Base-by-base conservation (phyloP, 2,113 vertebrate species). In the Perca flavescens region DNA sequence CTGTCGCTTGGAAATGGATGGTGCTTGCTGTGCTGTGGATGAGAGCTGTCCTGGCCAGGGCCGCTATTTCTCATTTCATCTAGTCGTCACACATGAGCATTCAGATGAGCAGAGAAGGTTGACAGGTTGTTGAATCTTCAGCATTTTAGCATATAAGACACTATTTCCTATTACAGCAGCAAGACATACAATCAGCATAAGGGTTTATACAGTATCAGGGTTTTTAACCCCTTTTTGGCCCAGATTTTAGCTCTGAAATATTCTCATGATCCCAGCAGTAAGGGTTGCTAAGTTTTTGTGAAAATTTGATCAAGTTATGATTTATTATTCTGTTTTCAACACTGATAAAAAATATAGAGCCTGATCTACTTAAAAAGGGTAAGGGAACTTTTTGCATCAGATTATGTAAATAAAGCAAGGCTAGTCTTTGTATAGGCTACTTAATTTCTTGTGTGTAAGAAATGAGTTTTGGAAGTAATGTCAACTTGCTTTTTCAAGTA, bases 1-100 rank as follows among this genome's bases (percentile, higher is more conserved):
- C 88, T 91, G 91, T 90, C 75, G 28, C 80, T 66, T 81, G 80
- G 88, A 89, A 90, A 92, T 89, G 61, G 81, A 92, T 91, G 81
- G 82, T 5, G 31, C 68, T 75, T 66, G 80, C 79, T 86, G 71
- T 77, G 81, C 75, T 67, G 65, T 76, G 74, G 77, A 80, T 56
- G 57, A 60, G 62, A 75, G 72, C 78, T 78, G 34, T 77, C 46
- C 77, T 69, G 68, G 56, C 63, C 78, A 53, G 46, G 25, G 46
- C 19, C 19, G n/a, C 62, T 79, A 70, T 80, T 78, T 43, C 56
- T 90, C 74, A 82, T 87, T 80, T 85, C 77, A 86, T 79, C 46
- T 78, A 72, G 40, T 54, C 28, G 19, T 86, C 84, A 77, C 66
- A 66, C 58, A 86, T 17, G 28, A 86, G 47, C 34, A 31, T 78